phyloP scores from a whole-genome alignment of 1,140 invertebrate genomes.

The Zelostemma sp. region DNA sequence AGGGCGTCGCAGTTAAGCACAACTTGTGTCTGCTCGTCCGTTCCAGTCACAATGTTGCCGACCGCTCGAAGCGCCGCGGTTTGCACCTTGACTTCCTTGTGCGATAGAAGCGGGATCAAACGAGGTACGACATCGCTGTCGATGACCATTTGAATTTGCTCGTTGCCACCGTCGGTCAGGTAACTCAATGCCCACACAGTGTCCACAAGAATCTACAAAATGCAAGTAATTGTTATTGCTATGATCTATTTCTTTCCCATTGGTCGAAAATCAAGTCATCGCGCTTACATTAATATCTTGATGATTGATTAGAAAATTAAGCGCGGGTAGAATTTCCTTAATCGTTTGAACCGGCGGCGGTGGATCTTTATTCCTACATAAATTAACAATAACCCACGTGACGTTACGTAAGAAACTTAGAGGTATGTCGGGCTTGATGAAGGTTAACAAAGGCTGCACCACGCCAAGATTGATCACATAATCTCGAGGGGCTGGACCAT shows the following conservation, averaged over 20 bases:
- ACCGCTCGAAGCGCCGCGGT: conserved; percentile 96
- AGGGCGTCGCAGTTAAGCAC: conserved; percentile 80
- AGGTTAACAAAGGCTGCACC: conserved; percentile 88
- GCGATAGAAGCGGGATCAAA: conserved; percentile 93
- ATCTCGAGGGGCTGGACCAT: conserved; percentile 91
- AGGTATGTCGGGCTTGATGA: conserved; percentile 94
- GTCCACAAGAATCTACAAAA: conserved; percentile 93
- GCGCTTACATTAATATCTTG: conserved; percentile 92
- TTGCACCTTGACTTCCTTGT: conserved; percentile 97
- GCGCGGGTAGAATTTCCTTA: conserved; percentile 92
- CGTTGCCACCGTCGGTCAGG: conserved; percentile 97
- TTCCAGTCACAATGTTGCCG: conserved; percentile 99
- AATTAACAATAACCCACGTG: conserved; percentile 98
- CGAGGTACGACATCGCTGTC: conserved; percentile 95
- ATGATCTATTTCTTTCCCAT: no score
- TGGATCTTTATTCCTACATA: conserved; percentile 97
- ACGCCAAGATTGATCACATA: conserved; percentile 93
- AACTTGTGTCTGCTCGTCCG: conserved; percentile 97
- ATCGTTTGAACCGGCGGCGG: conserved; percentile 89
- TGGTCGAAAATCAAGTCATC: no score
- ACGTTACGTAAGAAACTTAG: conserved; percentile 95
- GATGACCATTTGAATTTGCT: conserved; percentile 99
- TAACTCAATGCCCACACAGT: conserved; percentile 99
- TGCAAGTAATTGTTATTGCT: background rate
- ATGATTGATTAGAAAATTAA: conserved; percentile 95